Evolutionary conservation across 2,113 vertebrate genomes (phyloP).

Genomic region (Mustela nigripes): DNA sequence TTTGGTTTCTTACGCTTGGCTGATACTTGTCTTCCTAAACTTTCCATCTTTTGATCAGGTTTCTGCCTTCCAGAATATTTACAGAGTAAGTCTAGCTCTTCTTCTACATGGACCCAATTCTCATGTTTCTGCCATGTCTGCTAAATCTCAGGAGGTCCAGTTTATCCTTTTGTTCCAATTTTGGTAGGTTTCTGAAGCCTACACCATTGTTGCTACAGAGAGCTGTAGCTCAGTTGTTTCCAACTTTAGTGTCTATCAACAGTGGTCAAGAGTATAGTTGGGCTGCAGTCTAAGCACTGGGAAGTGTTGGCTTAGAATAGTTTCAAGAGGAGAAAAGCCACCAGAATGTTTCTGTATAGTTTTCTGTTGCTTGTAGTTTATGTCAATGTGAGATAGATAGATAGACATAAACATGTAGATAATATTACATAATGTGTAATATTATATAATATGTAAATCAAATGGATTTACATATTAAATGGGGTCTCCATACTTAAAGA

Average conservation of each 20-base stretch:
- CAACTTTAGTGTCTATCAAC: background rate
- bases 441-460: background rate
- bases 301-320: background rate
- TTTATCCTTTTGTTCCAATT: background rate
- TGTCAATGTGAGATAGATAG: background rate
- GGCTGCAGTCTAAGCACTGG: background rate
- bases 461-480: background rate
- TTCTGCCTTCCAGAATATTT: conserved; percentile 1
- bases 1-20: background rate
- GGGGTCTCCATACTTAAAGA: background rate
- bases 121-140: background rate
- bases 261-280: background rate
- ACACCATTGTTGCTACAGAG: background rate
- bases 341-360: background rate
- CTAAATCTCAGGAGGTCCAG: background rate
- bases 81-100: background rate
- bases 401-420: background rate
- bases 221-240: background rate
- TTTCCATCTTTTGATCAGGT: background rate
- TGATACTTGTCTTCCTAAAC: background rate
- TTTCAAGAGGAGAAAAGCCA: background rate
- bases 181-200: background rate
- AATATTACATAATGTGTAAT: no score
- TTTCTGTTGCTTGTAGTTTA: background rate
- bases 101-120: background rate